A percentile compares a stretch with the other conserved stretches of the same genome.
Conservation (phyloP, 1,140 invertebrate species). For the Drosophila saltans region DNA sequence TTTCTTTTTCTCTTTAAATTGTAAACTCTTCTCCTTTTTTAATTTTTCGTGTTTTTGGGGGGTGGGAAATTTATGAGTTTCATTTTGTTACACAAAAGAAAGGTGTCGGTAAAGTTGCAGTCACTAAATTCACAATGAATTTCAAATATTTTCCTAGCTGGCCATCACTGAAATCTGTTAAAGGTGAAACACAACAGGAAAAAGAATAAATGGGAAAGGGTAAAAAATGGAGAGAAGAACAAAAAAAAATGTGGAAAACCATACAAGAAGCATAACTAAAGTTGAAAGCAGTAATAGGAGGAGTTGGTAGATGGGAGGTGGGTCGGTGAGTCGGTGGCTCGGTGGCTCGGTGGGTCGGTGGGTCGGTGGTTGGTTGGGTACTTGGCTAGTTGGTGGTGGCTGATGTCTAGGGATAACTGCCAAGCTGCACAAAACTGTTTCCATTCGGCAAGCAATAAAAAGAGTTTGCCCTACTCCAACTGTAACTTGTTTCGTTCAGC, state of each 20-base stretch:
- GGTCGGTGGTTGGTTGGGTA: not conserved
- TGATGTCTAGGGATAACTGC: conserved; percentile 30
- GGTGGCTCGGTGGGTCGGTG: too few relatives aligned
- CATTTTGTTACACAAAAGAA: not conserved
- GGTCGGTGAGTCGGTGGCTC: too few relatives aligned
- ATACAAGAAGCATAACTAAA: conserved; percentile 14
- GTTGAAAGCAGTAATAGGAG: not conserved
- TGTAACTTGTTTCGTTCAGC: conserved; percentile 49
- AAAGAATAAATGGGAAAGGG: not conserved
- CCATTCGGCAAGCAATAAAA: conserved; percentile 66
- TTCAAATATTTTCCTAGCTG: conserved; percentile 16
- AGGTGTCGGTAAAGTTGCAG: conserved; percentile 12
- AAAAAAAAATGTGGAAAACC: not conserved
- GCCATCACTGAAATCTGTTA: conserved; percentile 8
- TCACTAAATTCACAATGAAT: conserved; percentile 17
- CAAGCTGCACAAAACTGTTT: conserved; percentile 60
- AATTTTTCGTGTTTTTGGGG: not conserved
- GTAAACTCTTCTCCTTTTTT: not conserved
- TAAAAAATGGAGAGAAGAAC: not conserved
- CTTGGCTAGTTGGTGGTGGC: conserved; percentile 9
- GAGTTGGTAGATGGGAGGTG: too few relatives aligned
- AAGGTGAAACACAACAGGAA: conserved; percentile 8
- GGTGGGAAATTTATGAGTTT: not conserved
- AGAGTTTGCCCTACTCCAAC: conserved; percentile 30
- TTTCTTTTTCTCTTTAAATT: not conserved